Percentiles rank a stretch among this genome's conserved stretches.
Evolutionary conservation across 2,797 vertebrate species (phyloP).

Genomic region (Sebastes umbrosus): DNA sequence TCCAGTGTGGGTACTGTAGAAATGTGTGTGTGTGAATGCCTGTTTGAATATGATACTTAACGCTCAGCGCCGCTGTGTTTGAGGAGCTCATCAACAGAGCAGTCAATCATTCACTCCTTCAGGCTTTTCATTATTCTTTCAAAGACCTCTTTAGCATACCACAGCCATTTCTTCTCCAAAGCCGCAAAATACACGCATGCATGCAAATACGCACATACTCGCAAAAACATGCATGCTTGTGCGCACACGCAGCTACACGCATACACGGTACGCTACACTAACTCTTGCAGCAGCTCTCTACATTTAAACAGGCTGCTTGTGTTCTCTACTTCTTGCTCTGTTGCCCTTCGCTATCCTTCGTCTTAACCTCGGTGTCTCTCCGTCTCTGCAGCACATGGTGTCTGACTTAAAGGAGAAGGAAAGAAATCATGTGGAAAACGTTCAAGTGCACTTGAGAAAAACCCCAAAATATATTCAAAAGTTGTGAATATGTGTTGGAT

Average conservation of each 20-base stretch:
- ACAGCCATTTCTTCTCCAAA: background rate
- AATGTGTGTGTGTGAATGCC: background rate
- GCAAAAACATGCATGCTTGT: background rate
- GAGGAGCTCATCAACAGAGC: constrained; percentile 30
- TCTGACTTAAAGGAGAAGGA: background rate
- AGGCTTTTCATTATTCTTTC: constrained; percentile 14
- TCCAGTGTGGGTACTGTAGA: background rate
- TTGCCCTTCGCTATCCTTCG: background rate
- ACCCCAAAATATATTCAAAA: background rate
- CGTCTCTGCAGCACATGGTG: background rate
- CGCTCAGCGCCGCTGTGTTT: background rate
- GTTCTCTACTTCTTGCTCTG: background rate
- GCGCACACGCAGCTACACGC: background rate
- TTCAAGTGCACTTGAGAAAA: background rate
- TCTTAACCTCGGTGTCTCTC: background rate
- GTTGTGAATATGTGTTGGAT: background rate
- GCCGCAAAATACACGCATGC: background rate
- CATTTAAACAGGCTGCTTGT: background rate
- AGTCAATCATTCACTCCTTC: constrained; percentile 24
- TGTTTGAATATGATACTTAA: constrained; percentile 21
- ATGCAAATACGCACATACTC: background rate
- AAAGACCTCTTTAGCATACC: constrained; percentile 2
- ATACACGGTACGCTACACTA: too few species aligned
- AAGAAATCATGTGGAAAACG: background rate
- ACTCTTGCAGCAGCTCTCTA: background rate